Base-by-base conservation (phyloP, 1,140 invertebrate species). In the Holcopasites calliopsidis region DNA sequence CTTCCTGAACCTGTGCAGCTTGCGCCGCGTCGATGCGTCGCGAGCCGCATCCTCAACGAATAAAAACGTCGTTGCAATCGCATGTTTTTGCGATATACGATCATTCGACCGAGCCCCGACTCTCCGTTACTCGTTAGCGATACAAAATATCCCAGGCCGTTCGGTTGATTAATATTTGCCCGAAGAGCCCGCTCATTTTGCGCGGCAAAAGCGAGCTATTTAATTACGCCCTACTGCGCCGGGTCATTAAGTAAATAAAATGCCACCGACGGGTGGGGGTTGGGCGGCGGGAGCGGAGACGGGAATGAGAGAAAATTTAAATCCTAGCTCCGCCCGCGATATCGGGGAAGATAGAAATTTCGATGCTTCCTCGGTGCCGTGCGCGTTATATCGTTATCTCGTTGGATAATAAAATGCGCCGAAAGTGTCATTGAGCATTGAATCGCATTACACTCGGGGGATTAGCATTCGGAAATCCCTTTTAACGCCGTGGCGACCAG, bases 191-290 rank as follows among this genome's bases (percentile, higher is more conserved):
- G 38, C 13, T 33, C 61, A 35, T 72, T 72, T 50, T 21, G 71
- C 52, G 21, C 62, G n/a, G 61, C 18, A 55, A 55, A 74, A 66
- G 35, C 71, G 71, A 66, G 71, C 50, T 66, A 74, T 74, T 74
- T 74, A 74, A 74, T 74, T 74, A 57, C 61, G 65, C 55, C 38
- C 38, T 66, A 66, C 54, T 13, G n/a, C n/a, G 71, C 50, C 11
- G 49, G 49, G 61, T 73, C 71, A 66, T 74, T 74, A 74, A 55
- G 55, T 74, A 74, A 74, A 74, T 66, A 74, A 74, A 74, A 74
- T 31, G 61, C 28, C 18, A 18, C 18, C 44, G n/a, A n/a, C n/a
- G n/a, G n/a, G n/a, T n/a, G n/a, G n/a, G n/a, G n/a, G n/a, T n/a
- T n/a, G n/a, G n/a, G n/a, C n/a, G n/a, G n/a, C n/a, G n/a, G n/a